phyloP scores from a whole-genome alignment of 1,140 invertebrate genomes.

The Orius insidiosus region DNA sequence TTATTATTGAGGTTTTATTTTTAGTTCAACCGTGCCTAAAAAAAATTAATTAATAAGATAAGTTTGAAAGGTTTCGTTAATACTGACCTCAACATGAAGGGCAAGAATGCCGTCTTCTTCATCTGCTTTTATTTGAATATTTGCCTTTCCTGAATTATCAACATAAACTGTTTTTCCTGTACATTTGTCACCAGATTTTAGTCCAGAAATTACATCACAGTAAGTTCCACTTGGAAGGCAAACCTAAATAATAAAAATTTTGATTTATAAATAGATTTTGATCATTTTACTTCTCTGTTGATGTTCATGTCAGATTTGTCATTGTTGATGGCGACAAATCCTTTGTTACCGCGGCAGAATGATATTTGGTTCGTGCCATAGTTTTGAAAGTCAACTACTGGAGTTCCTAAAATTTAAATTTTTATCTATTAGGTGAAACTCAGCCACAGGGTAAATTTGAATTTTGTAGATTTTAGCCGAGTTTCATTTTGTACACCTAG shows the following conservation, averaged over 20 bases:
- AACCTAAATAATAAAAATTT: constrained; percentile 30
- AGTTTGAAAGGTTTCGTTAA: too few species aligned
- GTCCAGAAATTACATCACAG: constrained; percentile 74
- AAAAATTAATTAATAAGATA: too few species aligned
- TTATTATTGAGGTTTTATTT: too few species aligned
- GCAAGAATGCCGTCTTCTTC: constrained; percentile 60
- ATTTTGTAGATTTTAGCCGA: too few species aligned
- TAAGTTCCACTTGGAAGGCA: constrained; percentile 59
- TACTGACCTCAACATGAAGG: constrained; percentile 40
- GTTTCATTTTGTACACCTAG: too few species aligned
- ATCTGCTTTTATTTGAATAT: constrained; percentile 36
- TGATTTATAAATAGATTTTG: neutral
- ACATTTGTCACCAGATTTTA: constrained; percentile 37
- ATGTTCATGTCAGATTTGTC: constrained; percentile 35
- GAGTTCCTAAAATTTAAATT: constrained; percentile 24
- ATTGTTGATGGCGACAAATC: constrained; percentile 58
- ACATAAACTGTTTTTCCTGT: constrained; percentile 53
- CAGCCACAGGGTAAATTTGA: too few species aligned
- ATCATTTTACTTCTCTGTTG: constrained; percentile 28
- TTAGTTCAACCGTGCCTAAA: too few species aligned
- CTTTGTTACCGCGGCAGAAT: constrained; percentile 48
- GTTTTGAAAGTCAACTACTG: constrained; percentile 49
- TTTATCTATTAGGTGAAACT: too few species aligned
- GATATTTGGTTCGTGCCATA: constrained; percentile 57
- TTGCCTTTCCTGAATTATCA: constrained; percentile 38